Evolutionary conservation across 2,888 invertebrate species (phyloP).

Genomic region (Yponomeuta evonymella): DNA sequence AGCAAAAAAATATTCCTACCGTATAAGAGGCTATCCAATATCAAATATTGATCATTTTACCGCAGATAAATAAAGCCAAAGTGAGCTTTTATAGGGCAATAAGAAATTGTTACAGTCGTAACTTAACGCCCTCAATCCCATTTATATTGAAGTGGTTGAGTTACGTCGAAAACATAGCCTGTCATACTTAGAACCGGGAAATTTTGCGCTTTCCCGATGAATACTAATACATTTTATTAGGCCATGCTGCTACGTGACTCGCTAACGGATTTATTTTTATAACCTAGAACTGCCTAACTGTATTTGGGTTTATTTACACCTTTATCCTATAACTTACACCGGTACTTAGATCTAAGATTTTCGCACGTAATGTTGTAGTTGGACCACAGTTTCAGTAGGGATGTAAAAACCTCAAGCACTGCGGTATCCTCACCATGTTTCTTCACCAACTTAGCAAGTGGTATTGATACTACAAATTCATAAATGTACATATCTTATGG

Average conservation of each 20-base stretch:
- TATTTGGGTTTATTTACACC: background rate
- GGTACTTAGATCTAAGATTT: background rate
- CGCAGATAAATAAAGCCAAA: conserved; percentile 70
- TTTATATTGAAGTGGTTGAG: conserved; percentile 67
- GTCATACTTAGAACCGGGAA: conserved; percentile 36
- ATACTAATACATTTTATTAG: conserved; percentile 48
- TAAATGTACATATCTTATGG: too few relatives aligned
- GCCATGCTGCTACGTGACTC: conserved; percentile 33
- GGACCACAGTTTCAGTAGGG: too few relatives aligned
- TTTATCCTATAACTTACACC: background rate
- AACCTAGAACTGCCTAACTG: background rate
- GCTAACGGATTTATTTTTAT: background rate
- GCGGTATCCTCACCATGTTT: too few relatives aligned
- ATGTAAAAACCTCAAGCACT: too few relatives aligned
- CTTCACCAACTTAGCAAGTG: too few relatives aligned
- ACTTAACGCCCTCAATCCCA: conserved; percentile 65
- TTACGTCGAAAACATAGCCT: conserved; percentile 56
- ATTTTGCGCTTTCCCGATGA: conserved; percentile 38
- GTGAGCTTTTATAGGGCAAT: conserved; percentile 72
- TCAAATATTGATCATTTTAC: conserved; percentile 69
- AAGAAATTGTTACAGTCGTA: conserved; percentile 70
- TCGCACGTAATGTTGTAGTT: too few relatives aligned
- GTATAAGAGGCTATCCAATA: conserved; percentile 38
- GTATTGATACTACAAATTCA: too few relatives aligned
- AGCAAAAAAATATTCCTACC: conserved; percentile 19